Evolutionary conservation across 2,888 invertebrate genomes (phyloP).

Genomic region (Phyto melanocephala): DNA sequence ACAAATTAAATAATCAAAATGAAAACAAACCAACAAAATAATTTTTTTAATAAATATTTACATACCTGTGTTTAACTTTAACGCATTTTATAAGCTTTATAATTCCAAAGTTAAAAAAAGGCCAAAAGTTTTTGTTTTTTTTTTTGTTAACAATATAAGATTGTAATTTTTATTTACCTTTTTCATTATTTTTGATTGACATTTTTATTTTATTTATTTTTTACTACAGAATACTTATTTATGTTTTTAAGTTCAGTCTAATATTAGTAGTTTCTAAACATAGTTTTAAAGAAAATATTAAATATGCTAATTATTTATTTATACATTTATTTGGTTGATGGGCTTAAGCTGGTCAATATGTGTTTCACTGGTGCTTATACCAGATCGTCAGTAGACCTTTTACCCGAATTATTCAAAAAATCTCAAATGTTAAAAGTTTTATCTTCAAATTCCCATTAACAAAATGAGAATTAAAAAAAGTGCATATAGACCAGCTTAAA

Average conservation of each 20-base stretch:
- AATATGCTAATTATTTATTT: too few relatives aligned
- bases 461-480: too few relatives aligned
- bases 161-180: conserved; percentile 54
- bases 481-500: too few relatives aligned
- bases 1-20: conserved; percentile 11
- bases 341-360: too few relatives aligned
- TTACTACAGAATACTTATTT: conserved; percentile 42
- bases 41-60: conserved; percentile 44
- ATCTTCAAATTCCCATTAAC: too few relatives aligned
- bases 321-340: too few relatives aligned
- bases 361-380: too few relatives aligned
- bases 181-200: conserved; percentile 50
- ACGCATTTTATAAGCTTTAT: not conserved
- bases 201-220: conserved; percentile 24
- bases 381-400: too few relatives aligned
- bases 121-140: conserved; percentile 38
- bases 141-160: conserved; percentile 58
- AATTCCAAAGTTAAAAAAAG: conserved; percentile 20
- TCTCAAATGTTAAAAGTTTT: too few relatives aligned
- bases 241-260: conserved; percentile 59
- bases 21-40: conserved; percentile 59
- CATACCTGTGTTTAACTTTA: conserved; percentile 49
- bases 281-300: too few relatives aligned
- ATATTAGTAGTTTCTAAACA: conserved; percentile 33
- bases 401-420: too few relatives aligned